A percentile compares a stretch with the other conserved stretches of the same genome.
Conservation (phyloP, 2,113 vertebrate species). For the Camelus bactrianus region DNA sequence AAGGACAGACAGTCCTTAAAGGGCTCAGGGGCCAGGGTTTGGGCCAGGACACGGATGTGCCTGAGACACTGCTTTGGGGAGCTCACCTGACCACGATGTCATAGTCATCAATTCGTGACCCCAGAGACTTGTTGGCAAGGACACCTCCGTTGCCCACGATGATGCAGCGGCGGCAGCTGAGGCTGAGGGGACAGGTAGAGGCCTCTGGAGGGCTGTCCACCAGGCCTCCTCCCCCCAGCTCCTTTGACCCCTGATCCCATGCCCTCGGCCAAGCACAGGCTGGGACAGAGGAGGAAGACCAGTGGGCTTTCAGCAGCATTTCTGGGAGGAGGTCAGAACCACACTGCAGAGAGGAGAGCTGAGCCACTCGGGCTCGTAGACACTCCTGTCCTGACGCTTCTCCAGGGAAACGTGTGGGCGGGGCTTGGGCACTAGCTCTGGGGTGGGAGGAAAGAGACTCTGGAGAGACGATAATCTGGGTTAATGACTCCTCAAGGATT, state of each 20-base stretch:
- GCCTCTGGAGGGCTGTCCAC: background rate
- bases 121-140: constrained; percentile 97
- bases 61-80: background rate
- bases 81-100: constrained; percentile 97
- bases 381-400: background rate
- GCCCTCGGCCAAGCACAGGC: constrained; percentile 48
- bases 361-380: background rate
- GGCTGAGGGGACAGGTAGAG: constrained; percentile 83
- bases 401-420: background rate
- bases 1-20: background rate
- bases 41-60: background rate
- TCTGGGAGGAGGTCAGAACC: constrained; percentile 53
- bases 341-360: background rate
- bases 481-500: background rate
- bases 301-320: background rate
- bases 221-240: background rate
- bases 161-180: constrained; percentile 96
- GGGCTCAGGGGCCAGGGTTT: background rate
- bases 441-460: background rate
- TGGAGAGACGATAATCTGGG: background rate
- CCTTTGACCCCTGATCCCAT: background rate
- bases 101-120: constrained; percentile 95
- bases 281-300: background rate
- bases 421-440: background rate
- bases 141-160: constrained; percentile 98